Evolutionary conservation across 2,113 vertebrate species (phyloP).

Genomic region (Monopterus albus): DNA sequence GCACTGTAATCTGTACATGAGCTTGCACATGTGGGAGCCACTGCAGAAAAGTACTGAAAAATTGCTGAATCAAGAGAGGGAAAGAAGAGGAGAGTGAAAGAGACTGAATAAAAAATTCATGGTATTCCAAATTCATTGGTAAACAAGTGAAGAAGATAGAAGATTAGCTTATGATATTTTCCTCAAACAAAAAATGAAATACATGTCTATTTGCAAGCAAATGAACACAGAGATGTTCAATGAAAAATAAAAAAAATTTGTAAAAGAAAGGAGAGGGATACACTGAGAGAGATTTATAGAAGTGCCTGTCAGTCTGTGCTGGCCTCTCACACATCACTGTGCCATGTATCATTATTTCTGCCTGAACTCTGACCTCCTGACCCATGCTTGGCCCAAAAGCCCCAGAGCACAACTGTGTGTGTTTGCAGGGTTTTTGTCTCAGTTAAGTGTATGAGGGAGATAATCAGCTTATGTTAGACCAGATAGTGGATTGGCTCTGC

Average conservation of each 20-base stretch:
- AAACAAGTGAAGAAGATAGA: too few species aligned
- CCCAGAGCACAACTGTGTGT: slow-evolving; percentile 20
- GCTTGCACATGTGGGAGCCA: slow-evolving; percentile 30
- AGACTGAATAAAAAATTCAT: too few species aligned
- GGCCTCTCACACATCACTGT: slow-evolving; percentile 39
- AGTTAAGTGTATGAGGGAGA: slow-evolving; percentile 32
- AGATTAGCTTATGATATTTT: too few species aligned
- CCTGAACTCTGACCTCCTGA: slow-evolving; percentile 60
- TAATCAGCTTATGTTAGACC: slow-evolving; percentile 66
- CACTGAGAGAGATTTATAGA: too few species aligned
- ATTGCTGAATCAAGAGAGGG: slow-evolving; percentile 21
- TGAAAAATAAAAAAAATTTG: neutral
- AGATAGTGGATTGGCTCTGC: slow-evolving; percentile 46
- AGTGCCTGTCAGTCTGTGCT: slow-evolving; percentile 13
- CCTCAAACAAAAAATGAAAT: neutral
- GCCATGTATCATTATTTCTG: slow-evolving; percentile 43
- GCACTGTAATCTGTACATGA: too few species aligned
- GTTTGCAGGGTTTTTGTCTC: slow-evolving; percentile 29
- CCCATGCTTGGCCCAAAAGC: slow-evolving; percentile 40
- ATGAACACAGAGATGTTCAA: too few species aligned
- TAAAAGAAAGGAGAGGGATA: neutral
- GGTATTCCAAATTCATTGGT: too few species aligned
- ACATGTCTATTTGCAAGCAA: too few species aligned
- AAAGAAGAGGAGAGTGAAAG: neutral
- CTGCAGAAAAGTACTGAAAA: slow-evolving; percentile 36